These are phyloP conservation scores for Sclerurus mexicanus DNA, from an alignment of 2,113 vertebrate genomes.

Conservation along the genomic window DNA sequence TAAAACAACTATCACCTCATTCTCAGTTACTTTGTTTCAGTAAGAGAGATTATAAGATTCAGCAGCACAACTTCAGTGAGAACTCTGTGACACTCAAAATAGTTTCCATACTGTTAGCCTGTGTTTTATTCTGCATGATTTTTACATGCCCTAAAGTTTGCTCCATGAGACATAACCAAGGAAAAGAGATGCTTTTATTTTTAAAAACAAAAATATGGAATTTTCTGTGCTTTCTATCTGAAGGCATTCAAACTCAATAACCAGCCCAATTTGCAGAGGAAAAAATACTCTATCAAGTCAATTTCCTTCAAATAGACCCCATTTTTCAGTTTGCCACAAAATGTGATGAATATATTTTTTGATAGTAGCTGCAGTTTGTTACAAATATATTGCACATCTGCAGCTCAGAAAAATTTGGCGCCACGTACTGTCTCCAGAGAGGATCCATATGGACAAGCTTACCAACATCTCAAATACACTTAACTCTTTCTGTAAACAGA, in stretches of 20 bases:
- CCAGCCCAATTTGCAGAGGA: background rate
- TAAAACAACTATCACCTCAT: background rate
- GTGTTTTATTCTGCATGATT: background rate
- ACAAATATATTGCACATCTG: slow-evolving; percentile 51
- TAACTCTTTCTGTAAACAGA: background rate
- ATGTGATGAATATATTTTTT: slow-evolving; percentile 34
- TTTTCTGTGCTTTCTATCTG: background rate
- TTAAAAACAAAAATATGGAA: background rate
- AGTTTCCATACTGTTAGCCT: background rate
- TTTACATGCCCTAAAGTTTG: background rate
- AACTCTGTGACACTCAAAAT: background rate
- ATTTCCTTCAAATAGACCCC: background rate
- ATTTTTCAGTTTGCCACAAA: slow-evolving; percentile 32
- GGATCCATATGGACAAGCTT: background rate
- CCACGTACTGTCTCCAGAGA: background rate
- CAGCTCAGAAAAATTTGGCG: slow-evolving; percentile 24
- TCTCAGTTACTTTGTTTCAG: background rate
- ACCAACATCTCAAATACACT: background rate
- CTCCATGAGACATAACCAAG: background rate
- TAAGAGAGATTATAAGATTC: background rate
- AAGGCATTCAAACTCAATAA: background rate
- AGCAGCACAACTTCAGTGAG: background rate
- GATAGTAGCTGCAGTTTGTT: slow-evolving; percentile 10
- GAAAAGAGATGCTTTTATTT: background rate
- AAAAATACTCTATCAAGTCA: background rate